Conservation (phyloP, 2,113 vertebrate species). For the Chroicocephalus ridibundus region DNA sequence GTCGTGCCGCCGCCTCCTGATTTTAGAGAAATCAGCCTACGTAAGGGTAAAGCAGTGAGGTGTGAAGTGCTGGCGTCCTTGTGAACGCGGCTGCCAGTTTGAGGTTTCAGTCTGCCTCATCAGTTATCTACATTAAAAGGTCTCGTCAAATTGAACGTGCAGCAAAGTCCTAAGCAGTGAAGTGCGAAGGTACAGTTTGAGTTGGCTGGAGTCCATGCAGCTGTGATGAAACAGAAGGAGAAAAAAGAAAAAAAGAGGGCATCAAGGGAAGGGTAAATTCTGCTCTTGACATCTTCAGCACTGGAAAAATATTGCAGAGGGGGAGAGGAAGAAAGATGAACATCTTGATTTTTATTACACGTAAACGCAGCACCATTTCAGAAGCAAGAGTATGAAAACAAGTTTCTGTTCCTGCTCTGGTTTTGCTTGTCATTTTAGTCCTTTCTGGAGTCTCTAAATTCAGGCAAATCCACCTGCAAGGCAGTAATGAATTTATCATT, state of each 20-base stretch:
- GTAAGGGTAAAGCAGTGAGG: neutral
- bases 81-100: no score
- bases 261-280: constrained; percentile 64
- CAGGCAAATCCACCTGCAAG: constrained; percentile 19
- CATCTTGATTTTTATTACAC: constrained; percentile 63
- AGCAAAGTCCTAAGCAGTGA: neutral
- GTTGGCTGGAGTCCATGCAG: constrained; percentile 51
- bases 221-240: constrained; percentile 42
- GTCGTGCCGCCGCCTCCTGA: neutral
- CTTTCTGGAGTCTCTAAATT: neutral
- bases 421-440: neutral
- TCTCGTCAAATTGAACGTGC: neutral
- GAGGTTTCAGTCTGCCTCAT: neutral
- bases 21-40: neutral
- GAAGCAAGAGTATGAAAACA: neutral
- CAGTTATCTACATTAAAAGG: neutral
- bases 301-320: constrained; percentile 20
- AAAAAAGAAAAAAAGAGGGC: neutral
- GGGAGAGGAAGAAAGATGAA: constrained; percentile 33
- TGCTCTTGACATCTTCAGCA: constrained; percentile 43
- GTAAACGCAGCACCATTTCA: neutral
- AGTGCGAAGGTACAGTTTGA: constrained; percentile 29
- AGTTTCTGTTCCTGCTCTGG: neutral
- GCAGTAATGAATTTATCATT: constrained; percentile 26
- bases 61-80: neutral